Evolutionary conservation across 2,797 vertebrate genomes (phyloP), one percentile per base, ranked within the genome.

Genomic region (Dermochelys coriacea): DNA sequence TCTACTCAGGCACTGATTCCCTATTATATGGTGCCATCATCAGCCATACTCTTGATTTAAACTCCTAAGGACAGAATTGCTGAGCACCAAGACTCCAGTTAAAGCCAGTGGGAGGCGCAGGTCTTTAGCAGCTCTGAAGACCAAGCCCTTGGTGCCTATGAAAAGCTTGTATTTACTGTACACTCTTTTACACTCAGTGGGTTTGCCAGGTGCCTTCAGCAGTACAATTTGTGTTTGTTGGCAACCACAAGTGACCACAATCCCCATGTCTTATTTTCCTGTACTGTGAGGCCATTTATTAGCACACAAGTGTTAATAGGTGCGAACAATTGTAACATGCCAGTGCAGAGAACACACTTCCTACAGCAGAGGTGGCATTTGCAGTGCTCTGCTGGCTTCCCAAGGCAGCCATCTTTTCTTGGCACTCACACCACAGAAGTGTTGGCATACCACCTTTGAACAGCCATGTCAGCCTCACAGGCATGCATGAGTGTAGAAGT

Each of bases 81-180:
- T 85, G 1, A 78, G 95, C 74, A 89, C 80, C 91, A 92, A 34
- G 7, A 75, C 74, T 47, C 82, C 93, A 95, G 90, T 93, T 90
- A 90, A 90, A 93, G 87, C 89, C 3, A 55, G 41, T 49, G 89
- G 95, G 86, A 57, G n/a, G 74, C 84, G 89, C 1, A 3, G 85
- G 50, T 78, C 95, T 95, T 95, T 94, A 94, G 96, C 93, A 95
- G 93, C 90, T 93, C 82, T 88, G 55, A 89, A 95, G 84, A 87
- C 85, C 51, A 85, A 88, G 90, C 41, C 87, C 88, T 68, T 78
- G 88, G 84, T 90, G 93, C 93, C 86, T 50, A 85, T 71, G 71
- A 75, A 78, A 78, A 89, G 82, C 68, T 94, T 96, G 93, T 92
- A 92, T 93, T 92, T 80, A 84, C 90, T 84, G 94, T 85, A 75